Evolutionary conservation across 2,113 vertebrate species (phyloP).

Genomic region (Phycodurus eques): DNA sequence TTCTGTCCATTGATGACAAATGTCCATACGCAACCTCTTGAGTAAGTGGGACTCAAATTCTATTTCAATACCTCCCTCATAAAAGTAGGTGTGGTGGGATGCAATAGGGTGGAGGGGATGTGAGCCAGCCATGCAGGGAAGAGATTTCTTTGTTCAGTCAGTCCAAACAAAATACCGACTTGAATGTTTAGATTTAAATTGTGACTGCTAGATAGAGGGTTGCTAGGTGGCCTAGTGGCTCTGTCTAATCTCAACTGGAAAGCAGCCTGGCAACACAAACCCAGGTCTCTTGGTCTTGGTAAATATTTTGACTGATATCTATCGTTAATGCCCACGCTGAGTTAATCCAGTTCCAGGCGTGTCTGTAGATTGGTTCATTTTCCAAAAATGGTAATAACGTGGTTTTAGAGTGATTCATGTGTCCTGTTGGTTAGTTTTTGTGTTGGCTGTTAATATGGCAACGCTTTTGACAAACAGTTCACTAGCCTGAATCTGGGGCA

Average conservation of each 20-base stretch:
- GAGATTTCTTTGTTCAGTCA: conserved; percentile 41
- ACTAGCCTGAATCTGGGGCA: neutral
- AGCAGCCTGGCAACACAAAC: neutral
- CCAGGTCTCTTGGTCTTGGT: neutral
- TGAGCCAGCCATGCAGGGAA: conserved; percentile 10
- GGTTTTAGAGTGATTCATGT: neutral
- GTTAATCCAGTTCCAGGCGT: neutral
- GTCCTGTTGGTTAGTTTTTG: neutral
- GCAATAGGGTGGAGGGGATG: conserved; percentile 43
- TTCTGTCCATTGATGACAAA: neutral
- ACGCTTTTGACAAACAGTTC: neutral
- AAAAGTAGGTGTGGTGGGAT: conserved; percentile 34
- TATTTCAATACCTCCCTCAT: conserved; percentile 14
- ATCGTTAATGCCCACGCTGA: neutral
- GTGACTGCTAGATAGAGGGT: neutral
- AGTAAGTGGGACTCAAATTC: neutral
- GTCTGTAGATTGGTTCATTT: neutral
- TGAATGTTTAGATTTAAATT: conserved; percentile 21
- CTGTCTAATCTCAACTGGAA: neutral
- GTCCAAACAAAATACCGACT: conserved; percentile 35
- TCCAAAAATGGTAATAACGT: neutral
- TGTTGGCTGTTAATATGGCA: neutral
- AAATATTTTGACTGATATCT: conserved; percentile 15
- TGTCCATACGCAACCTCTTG: neutral
- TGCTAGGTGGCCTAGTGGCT: neutral